A percentile compares a stretch with the other conserved stretches of the same genome.
Evolutionary conservation across 2,113 vertebrate species (phyloP).

Genomic region (Genyomyrus donnyi): DNA sequence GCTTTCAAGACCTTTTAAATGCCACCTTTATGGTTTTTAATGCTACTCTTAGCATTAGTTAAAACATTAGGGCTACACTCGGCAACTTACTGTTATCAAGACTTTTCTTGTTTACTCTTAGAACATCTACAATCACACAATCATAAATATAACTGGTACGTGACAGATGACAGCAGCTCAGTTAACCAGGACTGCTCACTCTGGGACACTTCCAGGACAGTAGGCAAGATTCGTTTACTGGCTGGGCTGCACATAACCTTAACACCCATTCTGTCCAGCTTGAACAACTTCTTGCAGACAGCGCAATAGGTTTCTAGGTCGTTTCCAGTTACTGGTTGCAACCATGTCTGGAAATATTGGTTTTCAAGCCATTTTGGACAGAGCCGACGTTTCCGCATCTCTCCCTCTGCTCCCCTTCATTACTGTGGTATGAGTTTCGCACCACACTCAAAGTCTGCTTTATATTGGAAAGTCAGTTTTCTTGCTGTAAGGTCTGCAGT

Average conservation of each 20-base stretch:
- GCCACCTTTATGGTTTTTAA: not conserved
- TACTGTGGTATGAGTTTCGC: too few species aligned
- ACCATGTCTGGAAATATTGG: not conserved
- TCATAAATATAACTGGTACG: not conserved
- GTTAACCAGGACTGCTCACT: not conserved
- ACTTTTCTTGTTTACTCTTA: not conserved
- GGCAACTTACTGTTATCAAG: not conserved
- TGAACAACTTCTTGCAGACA: not conserved
- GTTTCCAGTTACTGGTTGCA: not conserved
- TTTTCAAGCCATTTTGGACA: not conserved
- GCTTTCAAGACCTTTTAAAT: not conserved
- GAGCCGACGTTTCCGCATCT: not conserved
- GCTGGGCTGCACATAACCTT: not conserved
- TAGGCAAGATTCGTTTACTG: not conserved
- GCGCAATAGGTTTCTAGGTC: not conserved
- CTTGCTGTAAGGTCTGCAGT: not conserved
- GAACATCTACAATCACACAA: not conserved
- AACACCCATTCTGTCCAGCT: not conserved
- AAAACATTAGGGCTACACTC: not conserved
- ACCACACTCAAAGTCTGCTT: not conserved
- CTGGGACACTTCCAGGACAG: not conserved
- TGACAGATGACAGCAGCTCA: not conserved
- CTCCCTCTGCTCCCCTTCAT: not conserved
- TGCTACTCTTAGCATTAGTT: not conserved
- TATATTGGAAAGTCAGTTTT: not conserved